Evolutionary conservation across 2,797 vertebrate genomes (phyloP).

Genomic region (Orientallactaga sibirica): DNA sequence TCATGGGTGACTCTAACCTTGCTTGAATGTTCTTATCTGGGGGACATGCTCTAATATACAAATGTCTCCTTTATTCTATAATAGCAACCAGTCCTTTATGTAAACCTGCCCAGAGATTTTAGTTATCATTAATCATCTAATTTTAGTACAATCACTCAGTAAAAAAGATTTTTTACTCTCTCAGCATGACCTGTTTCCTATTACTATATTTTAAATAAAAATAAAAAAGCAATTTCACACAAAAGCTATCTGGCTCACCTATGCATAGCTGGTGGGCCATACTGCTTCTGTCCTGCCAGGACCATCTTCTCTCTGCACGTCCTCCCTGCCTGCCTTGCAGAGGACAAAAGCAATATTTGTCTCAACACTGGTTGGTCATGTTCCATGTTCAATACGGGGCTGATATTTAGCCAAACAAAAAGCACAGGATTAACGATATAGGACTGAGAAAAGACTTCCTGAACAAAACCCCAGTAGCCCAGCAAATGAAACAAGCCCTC

Average conservation of each 20-base stretch:
- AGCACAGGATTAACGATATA: constrained; percentile 50
- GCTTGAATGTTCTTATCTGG: constrained; percentile 59
- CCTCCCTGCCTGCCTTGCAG: not conserved
- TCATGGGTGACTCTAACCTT: constrained; percentile 50
- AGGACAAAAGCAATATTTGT: not conserved
- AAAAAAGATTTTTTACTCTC: constrained; percentile 76
- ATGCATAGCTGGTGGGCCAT: not conserved
- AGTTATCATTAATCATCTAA: constrained; percentile 75
- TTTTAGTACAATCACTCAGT: constrained; percentile 68
- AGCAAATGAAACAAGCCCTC: too few species aligned
- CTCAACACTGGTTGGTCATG: constrained; percentile 41
- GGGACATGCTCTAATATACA: constrained; percentile 58
- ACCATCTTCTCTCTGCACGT: constrained; percentile 1
- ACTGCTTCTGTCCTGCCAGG: constrained; percentile 4
- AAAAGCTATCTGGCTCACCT: not conserved
- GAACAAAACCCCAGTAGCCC: too few species aligned
- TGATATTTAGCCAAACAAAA: constrained; percentile 78
- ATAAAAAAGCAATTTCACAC: constrained; percentile 50
- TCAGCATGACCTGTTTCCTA: constrained; percentile 73
- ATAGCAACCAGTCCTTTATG: constrained; percentile 68
- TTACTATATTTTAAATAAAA: constrained; percentile 42
- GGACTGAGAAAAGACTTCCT: too few species aligned
- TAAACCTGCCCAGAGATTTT: constrained; percentile 76
- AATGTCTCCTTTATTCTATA: constrained; percentile 54
- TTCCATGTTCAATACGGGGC: constrained; percentile 63